Evolutionary conservation across 2,797 vertebrate genomes (phyloP).

Genomic region (Malacoraja senta): DNA sequence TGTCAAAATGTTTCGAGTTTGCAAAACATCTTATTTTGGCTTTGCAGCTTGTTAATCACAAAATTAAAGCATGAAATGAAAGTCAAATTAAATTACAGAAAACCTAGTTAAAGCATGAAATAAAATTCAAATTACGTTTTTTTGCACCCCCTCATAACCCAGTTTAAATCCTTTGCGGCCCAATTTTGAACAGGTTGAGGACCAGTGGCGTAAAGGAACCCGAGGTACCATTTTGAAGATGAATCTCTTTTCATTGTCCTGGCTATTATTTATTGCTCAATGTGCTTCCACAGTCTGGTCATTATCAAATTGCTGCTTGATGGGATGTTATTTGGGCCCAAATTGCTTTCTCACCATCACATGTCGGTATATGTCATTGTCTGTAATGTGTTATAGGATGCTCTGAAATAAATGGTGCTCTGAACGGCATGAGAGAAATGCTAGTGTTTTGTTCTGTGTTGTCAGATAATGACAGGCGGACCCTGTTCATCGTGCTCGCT

Average conservation of each 20-base stretch:
- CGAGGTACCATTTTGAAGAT: neutral
- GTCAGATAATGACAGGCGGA: constrained; percentile 61
- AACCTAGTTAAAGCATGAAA: too few species aligned
- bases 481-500: constrained; percentile 60
- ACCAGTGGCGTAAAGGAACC: neutral
- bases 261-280: neutral
- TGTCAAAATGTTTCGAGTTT: too few species aligned
- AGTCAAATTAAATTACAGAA: too few species aligned
- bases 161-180: too few species aligned
- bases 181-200: neutral
- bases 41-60: too few species aligned
- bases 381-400: neutral
- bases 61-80: too few species aligned
- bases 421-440: neutral
- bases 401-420: neutral
- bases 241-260: neutral
- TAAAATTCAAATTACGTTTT: too few species aligned
- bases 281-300: neutral
- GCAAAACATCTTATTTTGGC: too few species aligned
- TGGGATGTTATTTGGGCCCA: neutral
- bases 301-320: neutral
- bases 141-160: too few species aligned
- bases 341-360: neutral
- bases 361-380: neutral
- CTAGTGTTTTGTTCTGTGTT: neutral